Evolutionary conservation across 2,113 vertebrate species (phyloP).

Genomic region (Odobenus rosmarus): DNA sequence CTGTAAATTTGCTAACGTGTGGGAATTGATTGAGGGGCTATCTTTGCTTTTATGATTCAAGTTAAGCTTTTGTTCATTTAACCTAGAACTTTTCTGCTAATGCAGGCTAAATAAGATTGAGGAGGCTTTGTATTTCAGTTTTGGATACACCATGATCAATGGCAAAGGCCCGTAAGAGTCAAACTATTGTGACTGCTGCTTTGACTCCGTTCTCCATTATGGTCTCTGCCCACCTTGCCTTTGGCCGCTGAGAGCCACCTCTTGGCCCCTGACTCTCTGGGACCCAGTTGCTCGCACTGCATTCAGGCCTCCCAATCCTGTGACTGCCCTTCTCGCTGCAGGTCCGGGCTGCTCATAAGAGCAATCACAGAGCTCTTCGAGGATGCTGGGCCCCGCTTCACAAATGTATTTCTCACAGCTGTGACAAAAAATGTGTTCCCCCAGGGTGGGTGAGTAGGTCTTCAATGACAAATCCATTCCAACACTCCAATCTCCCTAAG

Average conservation of each 20-base stretch:
- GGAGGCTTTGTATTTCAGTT: background rate
- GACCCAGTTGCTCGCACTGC: background rate
- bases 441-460: background rate
- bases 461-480: background rate
- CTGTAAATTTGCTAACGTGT: background rate
- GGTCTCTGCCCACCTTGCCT: background rate
- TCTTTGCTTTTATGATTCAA: background rate
- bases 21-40: background rate
- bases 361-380: background rate
- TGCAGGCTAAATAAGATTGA: background rate
- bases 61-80: background rate
- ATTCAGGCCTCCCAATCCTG: background rate
- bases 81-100: background rate
- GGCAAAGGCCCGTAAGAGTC: background rate
- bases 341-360: background rate
- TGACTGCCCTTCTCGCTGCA: background rate
- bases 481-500: background rate
- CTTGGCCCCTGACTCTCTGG: background rate
- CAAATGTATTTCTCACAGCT: background rate
- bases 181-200: background rate
- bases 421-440: background rate
- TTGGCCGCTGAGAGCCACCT: background rate
- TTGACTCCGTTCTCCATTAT: background rate
- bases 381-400: background rate
- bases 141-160: background rate